Conservation (phyloP, 1,140 invertebrate genomes). For the Drosophila equinoxialis region DNA sequence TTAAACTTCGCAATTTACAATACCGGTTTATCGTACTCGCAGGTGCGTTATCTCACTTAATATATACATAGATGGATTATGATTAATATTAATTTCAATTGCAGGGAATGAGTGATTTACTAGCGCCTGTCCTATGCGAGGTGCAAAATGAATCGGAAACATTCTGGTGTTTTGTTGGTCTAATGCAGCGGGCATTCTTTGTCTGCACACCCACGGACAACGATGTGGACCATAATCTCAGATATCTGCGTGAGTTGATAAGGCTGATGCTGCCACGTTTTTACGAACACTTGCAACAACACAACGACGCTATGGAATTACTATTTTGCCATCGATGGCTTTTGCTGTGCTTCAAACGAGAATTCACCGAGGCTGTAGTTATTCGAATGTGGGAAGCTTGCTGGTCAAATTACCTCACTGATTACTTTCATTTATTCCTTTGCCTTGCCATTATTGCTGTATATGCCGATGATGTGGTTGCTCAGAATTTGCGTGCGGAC, state of each 20-base stretch:
- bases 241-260: conserved; percentile 93
- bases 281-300: conserved; percentile 91
- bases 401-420: conserved; percentile 96
- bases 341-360: conserved; percentile 94
- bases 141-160: conserved; percentile 94
- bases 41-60: conserved; percentile 42
- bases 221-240: conserved; percentile 96
- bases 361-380: conserved; percentile 93
- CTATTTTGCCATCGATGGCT: conserved; percentile 97
- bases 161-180: conserved; percentile 96
- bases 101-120: conserved; percentile 96
- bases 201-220: conserved; percentile 95
- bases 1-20: conserved; percentile 94
- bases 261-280: conserved; percentile 94
- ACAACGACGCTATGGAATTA: conserved; percentile 93
- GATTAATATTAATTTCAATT: conserved; percentile 66
- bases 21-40: conserved; percentile 88
- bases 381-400: conserved; percentile 97
- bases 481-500: conserved; percentile 94
- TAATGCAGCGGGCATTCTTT: conserved; percentile 96
- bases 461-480: conserved; percentile 95
- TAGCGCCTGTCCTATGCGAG: conserved; percentile 94
- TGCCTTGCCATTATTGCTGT: conserved; percentile 95
- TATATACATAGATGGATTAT: not conserved
- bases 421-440: conserved; percentile 96